Conservation (phyloP, 1,140 invertebrate genomes). For the Periplaneta americana region DNA sequence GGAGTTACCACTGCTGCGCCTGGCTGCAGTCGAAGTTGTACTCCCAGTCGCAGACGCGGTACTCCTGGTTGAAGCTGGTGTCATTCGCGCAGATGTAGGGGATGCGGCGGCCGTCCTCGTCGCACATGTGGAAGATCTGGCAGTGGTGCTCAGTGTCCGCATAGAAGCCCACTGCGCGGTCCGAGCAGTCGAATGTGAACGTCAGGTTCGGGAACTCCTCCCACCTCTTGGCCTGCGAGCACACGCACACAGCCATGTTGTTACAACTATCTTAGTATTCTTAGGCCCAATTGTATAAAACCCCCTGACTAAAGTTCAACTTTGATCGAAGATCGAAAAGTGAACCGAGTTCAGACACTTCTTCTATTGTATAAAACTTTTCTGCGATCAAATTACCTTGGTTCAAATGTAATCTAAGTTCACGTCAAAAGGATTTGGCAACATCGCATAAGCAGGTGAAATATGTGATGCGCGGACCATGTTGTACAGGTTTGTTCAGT, state of each 20-base stretch:
- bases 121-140: conserved; percentile 60
- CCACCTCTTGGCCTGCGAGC: conserved; percentile 44
- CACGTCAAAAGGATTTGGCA: no score
- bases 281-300: no score
- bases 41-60: conserved; percentile 54
- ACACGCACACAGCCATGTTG: neutral
- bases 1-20: conserved; percentile 41
- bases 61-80: conserved; percentile 55
- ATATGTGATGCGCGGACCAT: no score
- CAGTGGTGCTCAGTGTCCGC: conserved; percentile 57
- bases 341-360: no score
- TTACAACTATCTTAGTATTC: no score
- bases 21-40: conserved; percentile 52
- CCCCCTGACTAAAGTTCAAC: no score
- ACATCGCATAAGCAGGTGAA: no score
- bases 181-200: conserved; percentile 52
- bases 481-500: no score
- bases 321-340: no score
- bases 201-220: conserved; percentile 55
- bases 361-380: no score
- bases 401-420: no score
- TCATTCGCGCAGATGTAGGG: conserved; percentile 55
- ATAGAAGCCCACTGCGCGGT: conserved; percentile 52
- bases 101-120: conserved; percentile 52
- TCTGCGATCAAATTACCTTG: no score